Base-by-base conservation (phyloP, 1,140 invertebrate genomes). In the Caenorhabditis remanei region DNA sequence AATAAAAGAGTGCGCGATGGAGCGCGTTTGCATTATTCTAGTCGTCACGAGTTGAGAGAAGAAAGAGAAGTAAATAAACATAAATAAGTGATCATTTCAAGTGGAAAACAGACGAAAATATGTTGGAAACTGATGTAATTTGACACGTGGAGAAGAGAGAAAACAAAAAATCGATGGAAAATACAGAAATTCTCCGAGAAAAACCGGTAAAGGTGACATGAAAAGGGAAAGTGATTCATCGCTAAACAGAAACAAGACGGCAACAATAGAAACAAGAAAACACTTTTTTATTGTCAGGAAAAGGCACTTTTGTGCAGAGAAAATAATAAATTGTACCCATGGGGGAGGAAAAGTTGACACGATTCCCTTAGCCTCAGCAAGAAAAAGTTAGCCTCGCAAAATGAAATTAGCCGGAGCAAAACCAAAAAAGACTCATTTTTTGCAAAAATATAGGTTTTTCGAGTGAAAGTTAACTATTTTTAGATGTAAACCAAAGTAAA, bases 11-110 rank as follows among this genome's bases (percentile, higher is more conserved):
- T 32, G 8, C 1, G 46, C 67, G 4, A 8, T 71, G 67, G 67
- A 46, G 67, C 67, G 67, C 67, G 67, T 21, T 71, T 71, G 67
- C 67, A 43, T 48, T 40, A 24, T 24, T 24, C 16, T 3, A 14
- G 41, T 71, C 67, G 46, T 71, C 67, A 71, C 67, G 67, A 19
- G 56, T 21, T 14, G 56, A n/a, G 56, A n/a, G 11, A n/a, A n/a
- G 16, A n/a, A n/a, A n/a, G n/a, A 21, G 16, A 58, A 58, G n/a
- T 58, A 58, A 58, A 58, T 58, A 58, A n/a, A 58, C n/a, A 14
- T 53, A 32, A 32, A 2, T 53, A 14, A 53, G 50, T 3, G 13
- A 16, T 14, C 11, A 14, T 53, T 53, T 53, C 50, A 50, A 14
- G 50, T 14, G 50, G 16, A 53, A 53, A 53, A 53, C 50, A 50